A percentile compares a stretch with the other conserved stretches of the same genome.
phyloP scores from a whole-genome alignment of 1,140 invertebrate species.

The Zaprionus tsacasi region DNA sequence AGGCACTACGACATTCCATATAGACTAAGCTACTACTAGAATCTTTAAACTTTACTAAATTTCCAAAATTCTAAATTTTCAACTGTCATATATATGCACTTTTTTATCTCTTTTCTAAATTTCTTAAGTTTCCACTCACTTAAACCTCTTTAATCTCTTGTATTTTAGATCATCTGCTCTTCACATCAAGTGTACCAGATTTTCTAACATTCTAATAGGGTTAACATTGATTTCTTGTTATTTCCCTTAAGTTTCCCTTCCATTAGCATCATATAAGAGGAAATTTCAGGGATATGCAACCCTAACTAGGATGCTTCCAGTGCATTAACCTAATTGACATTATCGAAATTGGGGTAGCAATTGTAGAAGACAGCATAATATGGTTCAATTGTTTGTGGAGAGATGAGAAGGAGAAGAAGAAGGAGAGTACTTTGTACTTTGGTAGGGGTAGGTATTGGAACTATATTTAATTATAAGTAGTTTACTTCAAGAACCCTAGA shows the following conservation, averaged over 20 bases:
- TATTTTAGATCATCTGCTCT: neutral
- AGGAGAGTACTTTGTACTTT: neutral
- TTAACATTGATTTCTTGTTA: neutral
- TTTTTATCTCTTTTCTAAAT: too few relatives aligned
- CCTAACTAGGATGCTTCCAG: slow-evolving; percentile 11
- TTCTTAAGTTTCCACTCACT: too few relatives aligned
- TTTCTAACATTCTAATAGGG: neutral
- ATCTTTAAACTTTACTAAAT: too few relatives aligned
- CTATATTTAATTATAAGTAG: neutral
- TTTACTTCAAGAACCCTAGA: neutral
- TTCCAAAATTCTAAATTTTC: too few relatives aligned
- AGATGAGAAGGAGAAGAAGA: neutral
- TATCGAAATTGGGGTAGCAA: slow-evolving; percentile 12
- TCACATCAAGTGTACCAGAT: neutral
- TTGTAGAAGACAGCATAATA: neutral
- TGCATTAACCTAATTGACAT: slow-evolving; percentile 46
- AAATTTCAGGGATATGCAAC: neutral
- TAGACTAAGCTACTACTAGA: too few relatives aligned
- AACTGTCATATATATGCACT: too few relatives aligned
- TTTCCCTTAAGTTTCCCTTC: neutral
- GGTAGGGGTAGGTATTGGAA: neutral
- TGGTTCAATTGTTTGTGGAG: neutral
- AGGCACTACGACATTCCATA: too few relatives aligned
- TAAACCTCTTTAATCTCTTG: neutral
- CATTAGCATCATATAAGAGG: neutral